A percentile compares a stretch with the other conserved stretches of the same genome.
phyloP scores from a whole-genome alignment of 2,797 vertebrate species.

The Scleropages formosus region DNA sequence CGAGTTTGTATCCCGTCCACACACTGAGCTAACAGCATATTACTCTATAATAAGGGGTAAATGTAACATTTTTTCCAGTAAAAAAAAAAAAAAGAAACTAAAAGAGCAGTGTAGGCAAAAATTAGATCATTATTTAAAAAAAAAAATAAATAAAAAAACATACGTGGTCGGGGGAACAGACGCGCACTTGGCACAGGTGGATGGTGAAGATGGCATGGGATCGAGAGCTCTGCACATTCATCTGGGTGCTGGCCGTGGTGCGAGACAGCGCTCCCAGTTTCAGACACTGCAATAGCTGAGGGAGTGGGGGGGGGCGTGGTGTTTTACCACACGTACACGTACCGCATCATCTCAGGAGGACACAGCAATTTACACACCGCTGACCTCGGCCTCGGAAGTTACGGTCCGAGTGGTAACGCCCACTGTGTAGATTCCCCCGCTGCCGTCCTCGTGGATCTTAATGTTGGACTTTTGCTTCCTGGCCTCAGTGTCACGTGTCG shows the following conservation, averaged over 20 bases:
- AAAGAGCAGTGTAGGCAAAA: no score
- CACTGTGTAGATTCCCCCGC: slow-evolving; percentile 93
- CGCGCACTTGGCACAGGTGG: slow-evolving; percentile 89
- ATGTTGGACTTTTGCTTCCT: slow-evolving; percentile 90
- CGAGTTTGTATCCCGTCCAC: no score
- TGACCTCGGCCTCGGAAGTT: slow-evolving; percentile 86
- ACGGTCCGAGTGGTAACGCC: slow-evolving; percentile 91
- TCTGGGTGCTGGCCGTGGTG: slow-evolving; percentile 96
- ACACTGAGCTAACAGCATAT: no score
- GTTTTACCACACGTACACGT: no score
- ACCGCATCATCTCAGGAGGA: no score
- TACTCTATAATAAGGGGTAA: no score
- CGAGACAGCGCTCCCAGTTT: slow-evolving; percentile 91
- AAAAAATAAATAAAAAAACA: slow-evolving; percentile 40
- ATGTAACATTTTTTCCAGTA: no score
- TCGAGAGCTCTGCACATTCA: slow-evolving; percentile 97
- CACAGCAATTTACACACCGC: not conserved
- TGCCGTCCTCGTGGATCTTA: slow-evolving; percentile 95
- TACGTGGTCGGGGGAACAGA: slow-evolving; percentile 80
- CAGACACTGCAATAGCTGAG: slow-evolving; percentile 94
- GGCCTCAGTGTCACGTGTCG: slow-evolving; percentile 84
- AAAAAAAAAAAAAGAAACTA: no score
- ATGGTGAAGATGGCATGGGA: slow-evolving; percentile 98
- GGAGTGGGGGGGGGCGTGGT: not conserved
- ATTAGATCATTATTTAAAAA: no score